Base-by-base conservation (phyloP, 2,888 invertebrate genomes). In the Macaria liturata region DNA sequence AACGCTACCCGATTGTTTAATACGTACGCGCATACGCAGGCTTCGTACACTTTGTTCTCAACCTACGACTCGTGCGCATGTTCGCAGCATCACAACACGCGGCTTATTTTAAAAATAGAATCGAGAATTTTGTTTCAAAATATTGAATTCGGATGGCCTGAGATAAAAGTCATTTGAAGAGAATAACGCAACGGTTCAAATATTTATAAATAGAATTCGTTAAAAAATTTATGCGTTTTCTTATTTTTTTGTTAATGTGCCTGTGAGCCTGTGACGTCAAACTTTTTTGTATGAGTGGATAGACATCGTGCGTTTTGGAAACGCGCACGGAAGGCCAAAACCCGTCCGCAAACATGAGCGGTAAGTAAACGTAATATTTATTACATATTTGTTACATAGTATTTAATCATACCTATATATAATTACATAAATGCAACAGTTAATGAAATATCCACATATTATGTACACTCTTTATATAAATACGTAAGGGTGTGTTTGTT, bases 1-100 rank as follows among this genome's bases (percentile, higher is more conserved):
- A 51, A 52, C 31, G 51, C 46, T 9, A 7, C 9, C 40, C 50
- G 57, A 54, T 64, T 62, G 66, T 59, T 66, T 68, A 64, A 51
- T 65, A 66, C 50, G 7, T 52, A 9, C 32, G 61, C 54, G 51
- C 51, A 9, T 8, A 44, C 57, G 49, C 54, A 30, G 31, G 44
- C 43, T 32, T 54, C 9, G 39, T 54, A 54, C 68, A 66, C 58
- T 68, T 58, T 54, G 55, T 49, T 55, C 53, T 65, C 54, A 57
- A 32, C 64, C 40, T 6, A 65, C 63, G 51, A 55, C 53, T 53
- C 48, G 56, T 9, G 62, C 62, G 66, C 61, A 49, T 58, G 66
- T 45, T 49, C 52, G 54, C 59, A 63, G 62, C 50, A 57, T 58
- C 62, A 59, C 30, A 30, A 32, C 4, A 9, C n/a, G 34, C 46